Evolutionary conservation across 2,113 vertebrate genomes (phyloP).

Genomic region (Zingel zingel): DNA sequence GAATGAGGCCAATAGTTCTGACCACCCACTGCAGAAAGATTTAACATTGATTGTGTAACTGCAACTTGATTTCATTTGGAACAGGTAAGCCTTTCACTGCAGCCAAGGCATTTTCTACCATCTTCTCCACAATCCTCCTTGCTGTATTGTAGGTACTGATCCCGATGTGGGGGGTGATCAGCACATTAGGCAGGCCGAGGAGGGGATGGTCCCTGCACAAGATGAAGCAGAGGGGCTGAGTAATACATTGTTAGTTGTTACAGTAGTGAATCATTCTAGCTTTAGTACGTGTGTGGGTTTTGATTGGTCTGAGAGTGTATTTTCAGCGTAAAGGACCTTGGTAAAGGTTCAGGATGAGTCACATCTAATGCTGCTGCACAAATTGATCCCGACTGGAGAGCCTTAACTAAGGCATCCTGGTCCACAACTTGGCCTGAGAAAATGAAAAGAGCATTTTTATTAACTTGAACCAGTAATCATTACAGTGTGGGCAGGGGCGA

Average conservation of each 20-base stretch:
- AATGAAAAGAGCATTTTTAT: not conserved
- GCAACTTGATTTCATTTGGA: slow-evolving; percentile 47
- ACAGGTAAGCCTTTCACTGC: slow-evolving; percentile 41
- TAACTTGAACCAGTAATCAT: not conserved
- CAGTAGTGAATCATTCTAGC: not conserved
- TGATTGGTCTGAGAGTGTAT: not conserved
- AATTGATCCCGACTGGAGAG: slow-evolving; percentile 70
- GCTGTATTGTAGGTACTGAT: slow-evolving; percentile 32
- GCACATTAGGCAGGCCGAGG: slow-evolving; percentile 41
- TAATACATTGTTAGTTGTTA: not conserved
- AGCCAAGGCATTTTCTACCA: slow-evolving; percentile 47
- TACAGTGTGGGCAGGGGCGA: too few species aligned
- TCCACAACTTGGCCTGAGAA: slow-evolving; percentile 77
- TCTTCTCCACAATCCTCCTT: slow-evolving; percentile 24
- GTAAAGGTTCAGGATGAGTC: slow-evolving; percentile 79
- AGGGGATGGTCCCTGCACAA: slow-evolving; percentile 55
- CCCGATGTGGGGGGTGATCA: slow-evolving; percentile 59
- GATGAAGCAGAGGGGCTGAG: not conserved
- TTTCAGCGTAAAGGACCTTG: slow-evolving; percentile 68
- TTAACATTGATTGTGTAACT: not conserved
- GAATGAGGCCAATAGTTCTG: not conserved
- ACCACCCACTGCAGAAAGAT: too few species aligned
- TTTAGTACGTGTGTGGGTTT: not conserved
- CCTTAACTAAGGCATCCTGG: slow-evolving; percentile 75
- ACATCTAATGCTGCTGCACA: slow-evolving; percentile 75